Percentiles rank a stretch among this genome's conserved stretches.
Evolutionary conservation across 1,140 invertebrate species (phyloP).

Genomic region (Cydia amplana): DNA sequence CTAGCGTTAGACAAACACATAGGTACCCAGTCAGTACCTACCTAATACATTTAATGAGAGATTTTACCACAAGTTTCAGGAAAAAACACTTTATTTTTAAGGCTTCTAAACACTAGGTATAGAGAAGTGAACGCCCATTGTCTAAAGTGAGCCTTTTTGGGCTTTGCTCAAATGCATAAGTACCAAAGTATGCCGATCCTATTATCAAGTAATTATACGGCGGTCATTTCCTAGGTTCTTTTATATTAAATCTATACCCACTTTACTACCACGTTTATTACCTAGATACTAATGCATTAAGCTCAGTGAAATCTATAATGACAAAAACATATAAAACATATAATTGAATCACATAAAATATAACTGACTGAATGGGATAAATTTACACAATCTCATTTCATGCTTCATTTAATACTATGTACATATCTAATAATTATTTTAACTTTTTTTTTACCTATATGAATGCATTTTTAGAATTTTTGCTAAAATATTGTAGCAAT

Average conservation of each 20-base stretch:
- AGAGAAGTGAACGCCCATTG: no score
- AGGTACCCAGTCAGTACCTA: no score
- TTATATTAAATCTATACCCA: not conserved
- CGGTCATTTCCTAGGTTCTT: not conserved
- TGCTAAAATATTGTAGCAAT: no score
- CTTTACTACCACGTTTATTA: not conserved
- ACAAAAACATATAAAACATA: conserved; percentile 8
- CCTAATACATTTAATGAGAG: no score
- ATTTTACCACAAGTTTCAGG: no score
- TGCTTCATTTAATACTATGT: not conserved
- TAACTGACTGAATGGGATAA: not conserved
- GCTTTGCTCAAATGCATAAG: no score
- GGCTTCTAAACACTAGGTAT: no score
- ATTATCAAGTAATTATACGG: not conserved
- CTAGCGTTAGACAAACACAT: no score
- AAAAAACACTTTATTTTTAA: no score
- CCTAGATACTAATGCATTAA: conserved; percentile 3
- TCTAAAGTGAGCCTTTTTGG: no score
- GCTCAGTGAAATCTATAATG: not conserved
- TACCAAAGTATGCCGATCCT: not conserved
- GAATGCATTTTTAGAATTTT: no score
- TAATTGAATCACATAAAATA: conserved; percentile 14
- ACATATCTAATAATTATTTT: not conserved
- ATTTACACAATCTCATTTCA: not conserved
- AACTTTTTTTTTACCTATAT: not conserved